A percentile compares a stretch with the other conserved stretches of the same genome.
Evolutionary conservation across 1,140 invertebrate species (phyloP).

Genomic region (Procambarus virginalis): DNA sequence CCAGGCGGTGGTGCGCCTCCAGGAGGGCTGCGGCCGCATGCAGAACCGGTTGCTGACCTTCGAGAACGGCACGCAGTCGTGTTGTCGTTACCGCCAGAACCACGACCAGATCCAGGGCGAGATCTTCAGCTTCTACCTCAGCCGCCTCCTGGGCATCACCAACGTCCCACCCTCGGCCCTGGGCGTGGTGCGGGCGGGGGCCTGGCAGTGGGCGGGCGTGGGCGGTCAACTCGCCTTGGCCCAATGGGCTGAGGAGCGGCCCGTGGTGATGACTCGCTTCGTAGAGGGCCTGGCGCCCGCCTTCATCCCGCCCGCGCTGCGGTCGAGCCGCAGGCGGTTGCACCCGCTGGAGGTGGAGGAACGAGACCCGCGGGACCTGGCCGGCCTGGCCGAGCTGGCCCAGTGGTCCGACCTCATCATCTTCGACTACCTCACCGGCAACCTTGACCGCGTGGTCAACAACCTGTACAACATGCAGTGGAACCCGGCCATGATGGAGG

Average conservation of each 20-base stretch:
- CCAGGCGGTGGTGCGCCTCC: constrained; percentile 82
- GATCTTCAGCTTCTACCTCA: constrained; percentile 89
- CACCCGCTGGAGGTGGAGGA: constrained; percentile 78
- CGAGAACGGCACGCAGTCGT: constrained; percentile 83
- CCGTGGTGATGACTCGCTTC: constrained; percentile 87
- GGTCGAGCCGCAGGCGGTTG: constrained; percentile 79
- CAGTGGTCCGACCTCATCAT: constrained; percentile 93
- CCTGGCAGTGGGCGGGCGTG: constrained; percentile 82
- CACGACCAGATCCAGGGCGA: constrained; percentile 93
- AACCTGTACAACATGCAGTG: constrained; percentile 92
- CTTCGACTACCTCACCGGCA: constrained; percentile 92
- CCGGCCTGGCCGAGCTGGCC: constrained; percentile 82
- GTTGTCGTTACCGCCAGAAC: constrained; percentile 89
- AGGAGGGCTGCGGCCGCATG: constrained; percentile 89
- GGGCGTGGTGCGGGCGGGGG: constrained; percentile 80
- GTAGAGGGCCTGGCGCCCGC: constrained; percentile 79
- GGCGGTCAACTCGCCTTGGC: constrained; percentile 81
- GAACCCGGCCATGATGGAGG: constrained; percentile 91
- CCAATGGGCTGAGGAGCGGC: constrained; percentile 86
- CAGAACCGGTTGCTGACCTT: constrained; percentile 88
- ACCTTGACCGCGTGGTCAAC: constrained; percentile 90
- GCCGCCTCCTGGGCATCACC: constrained; percentile 81
- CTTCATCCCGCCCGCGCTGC: constrained; percentile 80
- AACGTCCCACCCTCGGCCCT: constrained; percentile 86
- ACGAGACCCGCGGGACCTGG: constrained; percentile 67